These are phyloP conservation scores for Alectoris magna DNA, from an alignment of 2,797 vertebrate species.

Conservation along the genomic window DNA sequence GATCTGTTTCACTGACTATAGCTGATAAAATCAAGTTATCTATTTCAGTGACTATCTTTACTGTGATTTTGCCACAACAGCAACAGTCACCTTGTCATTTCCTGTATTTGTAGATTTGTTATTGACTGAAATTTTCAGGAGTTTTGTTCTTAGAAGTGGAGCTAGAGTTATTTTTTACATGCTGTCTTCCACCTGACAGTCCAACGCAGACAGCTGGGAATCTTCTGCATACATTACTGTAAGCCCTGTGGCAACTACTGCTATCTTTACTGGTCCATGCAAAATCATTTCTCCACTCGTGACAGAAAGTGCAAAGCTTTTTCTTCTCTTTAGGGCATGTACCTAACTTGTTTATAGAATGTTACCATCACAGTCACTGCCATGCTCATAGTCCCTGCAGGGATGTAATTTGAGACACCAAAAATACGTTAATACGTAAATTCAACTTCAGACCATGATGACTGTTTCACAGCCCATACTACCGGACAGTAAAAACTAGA, in stretches of 20 bases:
- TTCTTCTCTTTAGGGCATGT: conserved; percentile 25
- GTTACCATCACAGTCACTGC: conserved; percentile 3
- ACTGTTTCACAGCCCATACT: neutral
- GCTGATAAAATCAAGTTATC: neutral
- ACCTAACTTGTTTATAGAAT: conserved; percentile 11
- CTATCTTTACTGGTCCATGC: conserved; percentile 9
- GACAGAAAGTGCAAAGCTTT: conserved; percentile 7
- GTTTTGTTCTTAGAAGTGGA: neutral
- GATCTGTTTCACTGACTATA: neutral
- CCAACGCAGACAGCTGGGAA: neutral
- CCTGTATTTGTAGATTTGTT: neutral
- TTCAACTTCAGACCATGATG: neutral
- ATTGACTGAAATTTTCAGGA: neutral
- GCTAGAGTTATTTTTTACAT: neutral
- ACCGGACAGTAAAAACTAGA: neutral
- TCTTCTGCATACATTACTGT: conserved; percentile 21
- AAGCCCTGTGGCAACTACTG: neutral
- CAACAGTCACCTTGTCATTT: neutral
- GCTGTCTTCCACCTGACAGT: neutral
- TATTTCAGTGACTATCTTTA: neutral
- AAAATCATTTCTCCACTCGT: conserved; percentile 32
- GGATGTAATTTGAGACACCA: neutral
- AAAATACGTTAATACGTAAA: neutral
- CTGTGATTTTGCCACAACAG: neutral
- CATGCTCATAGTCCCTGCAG: neutral